Evolutionary conservation across 92 coral and sea anemone species (phyloP).

Genomic region (Parazoanthus darwini): DNA sequence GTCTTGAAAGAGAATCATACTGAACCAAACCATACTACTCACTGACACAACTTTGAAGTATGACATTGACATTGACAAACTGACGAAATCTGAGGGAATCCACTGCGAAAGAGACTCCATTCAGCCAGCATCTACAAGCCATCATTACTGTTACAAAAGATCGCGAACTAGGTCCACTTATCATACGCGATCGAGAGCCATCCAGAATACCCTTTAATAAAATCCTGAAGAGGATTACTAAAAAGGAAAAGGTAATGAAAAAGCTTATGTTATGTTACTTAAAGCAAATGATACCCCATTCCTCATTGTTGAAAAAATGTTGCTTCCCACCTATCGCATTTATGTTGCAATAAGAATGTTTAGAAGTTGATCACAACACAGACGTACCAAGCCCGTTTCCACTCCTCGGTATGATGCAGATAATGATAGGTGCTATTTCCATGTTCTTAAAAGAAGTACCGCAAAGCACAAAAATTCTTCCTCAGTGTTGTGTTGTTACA

Average conservation of each 20-base stretch:
- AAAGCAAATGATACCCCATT: constrained; percentile 1
- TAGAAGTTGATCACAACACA: background rate
- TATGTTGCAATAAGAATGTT: constrained; percentile 2
- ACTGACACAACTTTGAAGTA: background rate
- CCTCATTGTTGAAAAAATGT: constrained; percentile 1
- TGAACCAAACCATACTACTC: too few species aligned
- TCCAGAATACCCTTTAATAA: constrained; percentile 17
- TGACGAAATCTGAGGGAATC: background rate
- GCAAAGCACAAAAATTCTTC: background rate
- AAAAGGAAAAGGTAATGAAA: constrained; percentile 10
- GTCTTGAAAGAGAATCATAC: too few species aligned
- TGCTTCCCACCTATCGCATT: constrained; percentile 17
- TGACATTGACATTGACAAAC: background rate
- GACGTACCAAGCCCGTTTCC: background rate
- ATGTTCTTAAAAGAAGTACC: background rate
- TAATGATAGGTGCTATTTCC: background rate
- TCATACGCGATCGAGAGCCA: constrained; percentile 14
- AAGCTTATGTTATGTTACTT: constrained; percentile 5
- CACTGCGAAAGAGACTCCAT: background rate
- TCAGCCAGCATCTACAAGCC: background rate
- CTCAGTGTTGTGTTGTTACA: background rate
- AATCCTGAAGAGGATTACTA: background rate
- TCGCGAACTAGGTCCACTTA: background rate
- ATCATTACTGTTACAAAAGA: background rate
- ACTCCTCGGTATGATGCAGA: too few species aligned